Evolutionary conservation across 2,888 invertebrate genomes (phyloP), one percentile per base, ranked within the genome.

Genomic region (Emesis furor): DNA sequence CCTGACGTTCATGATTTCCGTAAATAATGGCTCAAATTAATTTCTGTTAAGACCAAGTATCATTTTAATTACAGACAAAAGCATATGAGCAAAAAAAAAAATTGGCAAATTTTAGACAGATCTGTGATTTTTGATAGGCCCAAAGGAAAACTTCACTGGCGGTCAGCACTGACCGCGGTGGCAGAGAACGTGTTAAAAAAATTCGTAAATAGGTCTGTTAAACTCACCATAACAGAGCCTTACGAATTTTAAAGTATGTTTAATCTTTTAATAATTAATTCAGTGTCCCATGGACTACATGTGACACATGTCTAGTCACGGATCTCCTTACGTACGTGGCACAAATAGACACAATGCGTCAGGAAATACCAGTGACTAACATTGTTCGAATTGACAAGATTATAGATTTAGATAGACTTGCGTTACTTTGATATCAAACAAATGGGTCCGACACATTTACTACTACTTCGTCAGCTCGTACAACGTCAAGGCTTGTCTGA

Each of bases 91-190:
- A 79, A 85, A 79, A 71, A 81, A 55, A 79, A 68, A 81, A 75
- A 74, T 59, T 12, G 4, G 65, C 73, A 74, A 51, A 37, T 46
- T 68, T 76, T 74, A 3, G 73, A 84, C 69, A 81, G 79, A 84
- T 65, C 32, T 69, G 69, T 76, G 77, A 81, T 82, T 78, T 82
- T 80, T 76, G 65, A 46, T 80, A 65, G 79, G 84, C 84, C 82
- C 74, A 80, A 78, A 85, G 78, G 77, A 62, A 83, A 83, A 85
- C 37, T 83, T 76, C 76, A 51, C 73, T 78, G 81, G 24, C 79
- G 81, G 83, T 85, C 85, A 83, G 83, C 81, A 83, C 86, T 86
- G 86, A 86, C 86, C 86, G 82, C 86, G 73, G 84, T 67, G 39
- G 81, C 81, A 79, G 77, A 73, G 78, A 83, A 78, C 85, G 81